Evolutionary conservation across 1,140 invertebrate genomes (phyloP).

Genomic region (Zaprionus capensis): DNA sequence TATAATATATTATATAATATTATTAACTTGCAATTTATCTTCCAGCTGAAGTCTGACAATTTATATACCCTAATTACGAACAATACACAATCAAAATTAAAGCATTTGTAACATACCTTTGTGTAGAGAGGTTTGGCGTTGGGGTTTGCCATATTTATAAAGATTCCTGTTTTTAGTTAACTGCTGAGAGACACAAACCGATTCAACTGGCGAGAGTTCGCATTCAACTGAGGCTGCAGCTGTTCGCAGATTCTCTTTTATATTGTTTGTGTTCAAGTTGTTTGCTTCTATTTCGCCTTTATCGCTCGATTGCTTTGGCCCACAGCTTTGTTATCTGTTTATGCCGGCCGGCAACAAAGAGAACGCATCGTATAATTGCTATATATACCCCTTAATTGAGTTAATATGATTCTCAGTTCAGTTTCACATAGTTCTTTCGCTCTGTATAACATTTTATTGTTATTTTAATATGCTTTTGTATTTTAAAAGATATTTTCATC

Average conservation of each 20-base stretch:
- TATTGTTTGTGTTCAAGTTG: constrained; percentile 45
- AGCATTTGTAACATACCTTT: constrained; percentile 57
- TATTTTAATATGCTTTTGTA: neutral
- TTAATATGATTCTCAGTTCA: neutral
- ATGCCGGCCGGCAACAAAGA: constrained; percentile 37
- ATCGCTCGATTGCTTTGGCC: constrained; percentile 37
- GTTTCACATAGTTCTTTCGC: neutral
- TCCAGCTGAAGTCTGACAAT: too few species aligned
- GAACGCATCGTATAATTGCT: neutral
- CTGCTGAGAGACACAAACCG: neutral
- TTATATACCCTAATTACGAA: neutral
- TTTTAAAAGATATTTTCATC: neutral
- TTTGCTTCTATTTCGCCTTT: constrained; percentile 30
- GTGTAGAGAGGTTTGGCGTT: constrained; percentile 76
- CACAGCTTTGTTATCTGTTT: constrained; percentile 15
- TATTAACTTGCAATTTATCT: too few species aligned
- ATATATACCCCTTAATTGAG: neutral
- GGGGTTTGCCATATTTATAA: constrained; percentile 74
- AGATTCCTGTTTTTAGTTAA: neutral
- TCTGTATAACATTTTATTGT: neutral
- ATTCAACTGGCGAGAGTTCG: constrained; percentile 23
- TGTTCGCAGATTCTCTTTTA: constrained; percentile 49
- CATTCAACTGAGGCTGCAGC: constrained; percentile 53
- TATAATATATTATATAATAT: neutral
- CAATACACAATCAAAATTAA: neutral